Evolutionary conservation across 2,113 vertebrate species (phyloP).

Genomic region (Sylvilagus bachmani): DNA sequence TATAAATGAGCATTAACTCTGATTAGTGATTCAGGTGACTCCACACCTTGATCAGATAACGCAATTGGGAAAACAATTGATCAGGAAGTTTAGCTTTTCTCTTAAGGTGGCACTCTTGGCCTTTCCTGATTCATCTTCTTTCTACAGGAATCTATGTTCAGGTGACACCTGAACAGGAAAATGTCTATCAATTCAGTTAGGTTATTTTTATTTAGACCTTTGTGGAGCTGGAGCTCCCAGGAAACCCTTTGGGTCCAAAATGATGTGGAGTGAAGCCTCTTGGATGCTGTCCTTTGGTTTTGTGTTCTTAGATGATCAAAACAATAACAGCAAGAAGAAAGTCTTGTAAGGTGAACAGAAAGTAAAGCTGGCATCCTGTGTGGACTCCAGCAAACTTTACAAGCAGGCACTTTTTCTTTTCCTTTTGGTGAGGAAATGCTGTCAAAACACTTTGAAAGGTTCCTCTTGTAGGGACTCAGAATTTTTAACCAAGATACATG

Average conservation of each 20-base stretch:
- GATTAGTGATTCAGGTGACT: neutral
- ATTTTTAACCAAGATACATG: conserved; percentile 1
- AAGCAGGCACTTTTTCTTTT: neutral
- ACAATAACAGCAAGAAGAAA: neutral
- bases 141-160: neutral
- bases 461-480: neutral
- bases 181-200: neutral
- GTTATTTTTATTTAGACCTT: conserved; percentile 34
- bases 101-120: neutral
- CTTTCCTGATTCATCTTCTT: conserved; percentile 13
- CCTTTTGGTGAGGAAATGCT: neutral
- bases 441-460: conserved; percentile 12
- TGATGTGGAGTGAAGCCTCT: conserved; percentile 29
- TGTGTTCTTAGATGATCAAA: conserved; percentile 23
- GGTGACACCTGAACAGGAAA: neutral
- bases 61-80: conserved; percentile 31
- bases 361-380: neutral
- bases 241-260: conserved; percentile 8
- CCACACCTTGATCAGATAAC: neutral
- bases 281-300: neutral
- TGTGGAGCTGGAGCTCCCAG: neutral
- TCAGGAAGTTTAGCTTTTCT: neutral
- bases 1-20: conserved; percentile 32
- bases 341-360: neutral
- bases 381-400: neutral